These are phyloP conservation scores for Platysternon megacephalum DNA, from an alignment of 2,113 vertebrate species.

Conservation along the genomic window DNA sequence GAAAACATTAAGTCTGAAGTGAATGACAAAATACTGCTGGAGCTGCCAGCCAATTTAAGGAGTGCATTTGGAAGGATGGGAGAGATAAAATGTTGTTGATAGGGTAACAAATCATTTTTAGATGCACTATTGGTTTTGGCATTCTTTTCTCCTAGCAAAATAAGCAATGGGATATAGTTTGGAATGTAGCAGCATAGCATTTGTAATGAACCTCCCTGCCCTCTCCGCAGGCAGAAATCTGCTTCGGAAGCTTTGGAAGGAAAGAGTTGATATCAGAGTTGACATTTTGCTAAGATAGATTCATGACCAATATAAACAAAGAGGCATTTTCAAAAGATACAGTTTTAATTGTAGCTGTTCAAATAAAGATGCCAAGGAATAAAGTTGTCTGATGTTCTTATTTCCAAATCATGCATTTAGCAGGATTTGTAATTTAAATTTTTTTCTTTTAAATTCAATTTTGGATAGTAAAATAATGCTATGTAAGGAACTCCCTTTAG, in stretches of 20 bases:
- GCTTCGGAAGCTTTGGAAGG: background rate
- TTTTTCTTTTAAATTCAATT: background rate
- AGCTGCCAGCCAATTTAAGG: constrained; percentile 14
- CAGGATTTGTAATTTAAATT: background rate
- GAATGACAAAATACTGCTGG: constrained; percentile 27
- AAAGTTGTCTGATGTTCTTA: background rate
- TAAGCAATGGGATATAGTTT: background rate
- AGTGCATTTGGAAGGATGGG: constrained; percentile 1
- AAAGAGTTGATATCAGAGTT: background rate
- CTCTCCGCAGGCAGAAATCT: background rate
- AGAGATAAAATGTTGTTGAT: background rate
- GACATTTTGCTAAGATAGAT: background rate
- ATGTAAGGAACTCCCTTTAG: background rate
- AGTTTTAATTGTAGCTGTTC: background rate
- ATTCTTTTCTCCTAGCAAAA: constrained; percentile 30
- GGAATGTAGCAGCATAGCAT: background rate
- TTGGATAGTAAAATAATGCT: background rate
- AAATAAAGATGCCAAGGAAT: background rate
- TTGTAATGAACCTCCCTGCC: background rate
- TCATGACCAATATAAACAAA: background rate
- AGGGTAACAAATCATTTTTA: background rate
- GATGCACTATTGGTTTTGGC: background rate
- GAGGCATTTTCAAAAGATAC: constrained; percentile 10
- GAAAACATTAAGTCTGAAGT: constrained; percentile 16
- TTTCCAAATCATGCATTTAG: constrained; percentile 22